Percentiles rank a stretch among this genome's conserved stretches.
These are phyloP conservation scores for Agonopterix arenella DNA, from an alignment of 2,888 invertebrate genomes.

Conservation along the genomic window DNA sequence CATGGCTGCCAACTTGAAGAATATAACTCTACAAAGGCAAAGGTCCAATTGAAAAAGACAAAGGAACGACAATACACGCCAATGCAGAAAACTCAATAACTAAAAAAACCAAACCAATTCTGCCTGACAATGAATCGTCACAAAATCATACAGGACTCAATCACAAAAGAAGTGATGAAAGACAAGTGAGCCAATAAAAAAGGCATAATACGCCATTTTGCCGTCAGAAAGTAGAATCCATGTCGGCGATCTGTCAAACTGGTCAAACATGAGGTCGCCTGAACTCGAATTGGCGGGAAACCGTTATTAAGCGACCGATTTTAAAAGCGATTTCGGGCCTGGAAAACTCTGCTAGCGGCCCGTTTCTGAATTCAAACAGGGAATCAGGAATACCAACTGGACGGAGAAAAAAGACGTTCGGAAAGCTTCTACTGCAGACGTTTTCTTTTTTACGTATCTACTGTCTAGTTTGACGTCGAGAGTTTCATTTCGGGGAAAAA, in stretches of 20 bases:
- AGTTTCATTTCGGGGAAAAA: constrained; percentile 61
- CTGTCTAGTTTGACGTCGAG: constrained; percentile 62
- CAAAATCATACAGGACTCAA: constrained; percentile 40
- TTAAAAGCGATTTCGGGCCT: constrained; percentile 28
- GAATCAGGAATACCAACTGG: constrained; percentile 48
- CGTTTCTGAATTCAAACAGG: constrained; percentile 38
- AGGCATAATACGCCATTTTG: constrained; percentile 71
- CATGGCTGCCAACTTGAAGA: constrained; percentile 24
- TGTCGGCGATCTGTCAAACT: constrained; percentile 74
- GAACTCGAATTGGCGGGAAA: constrained; percentile 40
- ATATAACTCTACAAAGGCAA: constrained; percentile 2
- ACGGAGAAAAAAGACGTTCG: constrained; percentile 65
- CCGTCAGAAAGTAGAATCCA: constrained; percentile 66
- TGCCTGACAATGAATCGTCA: constrained; percentile 49
- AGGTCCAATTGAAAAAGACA: constrained; percentile 14
- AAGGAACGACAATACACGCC: constrained; percentile 26
- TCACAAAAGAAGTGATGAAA: constrained; percentile 73
- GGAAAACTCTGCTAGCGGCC: constrained; percentile 29
- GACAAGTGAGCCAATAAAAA: constrained; percentile 68
- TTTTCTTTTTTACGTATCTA: constrained; percentile 60
- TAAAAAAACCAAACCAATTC: constrained; percentile 54
- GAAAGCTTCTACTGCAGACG: constrained; percentile 52
- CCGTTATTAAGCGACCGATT: constrained; percentile 49
- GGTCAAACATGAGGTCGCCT: constrained; percentile 60
- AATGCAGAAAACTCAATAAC: constrained; percentile 42